A percentile compares a stretch with the other conserved stretches of the same genome.
Conservation (phyloP, 2,888 invertebrate genomes). For the Callyntrura sp. region DNA sequence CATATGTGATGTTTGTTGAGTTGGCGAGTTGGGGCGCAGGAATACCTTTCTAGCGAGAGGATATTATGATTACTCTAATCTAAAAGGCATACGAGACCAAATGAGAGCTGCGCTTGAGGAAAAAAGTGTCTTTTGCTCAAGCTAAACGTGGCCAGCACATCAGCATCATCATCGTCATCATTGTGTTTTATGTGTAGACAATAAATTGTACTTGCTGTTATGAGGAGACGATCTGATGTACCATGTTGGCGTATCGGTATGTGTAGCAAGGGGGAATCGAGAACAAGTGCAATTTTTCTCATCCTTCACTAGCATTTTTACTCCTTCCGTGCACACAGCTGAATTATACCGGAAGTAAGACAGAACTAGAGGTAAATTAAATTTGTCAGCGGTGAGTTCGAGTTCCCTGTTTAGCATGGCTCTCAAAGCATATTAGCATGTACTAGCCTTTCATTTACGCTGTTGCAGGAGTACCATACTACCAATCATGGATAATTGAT, state of each 20-base stretch:
- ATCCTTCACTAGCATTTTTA: slow-evolving; percentile 10
- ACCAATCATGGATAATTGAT: too few species aligned
- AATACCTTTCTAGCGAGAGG: not conserved
- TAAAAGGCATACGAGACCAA: not conserved
- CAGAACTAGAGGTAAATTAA: not conserved
- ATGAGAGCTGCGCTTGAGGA: not conserved
- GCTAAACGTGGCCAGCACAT: not conserved
- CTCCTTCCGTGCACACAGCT: slow-evolving; percentile 18
- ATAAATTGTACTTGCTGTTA: too few species aligned
- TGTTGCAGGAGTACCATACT: too few species aligned
- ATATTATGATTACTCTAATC: not conserved
- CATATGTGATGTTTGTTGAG: too few species aligned
- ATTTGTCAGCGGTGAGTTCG: too few species aligned
- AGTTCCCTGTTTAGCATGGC: not conserved
- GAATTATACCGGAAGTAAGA: slow-evolving; percentile 20
- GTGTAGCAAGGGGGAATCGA: not conserved
- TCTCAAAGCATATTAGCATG: too few species aligned
- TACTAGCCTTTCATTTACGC: too few species aligned
- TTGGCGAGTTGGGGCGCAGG: not conserved
- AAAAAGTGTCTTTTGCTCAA: not conserved
- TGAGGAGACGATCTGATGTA: not conserved
- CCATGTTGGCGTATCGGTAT: not conserved
- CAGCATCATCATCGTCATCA: not conserved
- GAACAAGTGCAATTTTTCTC: slow-evolving; percentile 9
- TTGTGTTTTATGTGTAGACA: too few species aligned